These are phyloP conservation scores for Oreochromis spilurus DNA, from an alignment of 2,113 vertebrate species.

Conservation along the genomic window DNA sequence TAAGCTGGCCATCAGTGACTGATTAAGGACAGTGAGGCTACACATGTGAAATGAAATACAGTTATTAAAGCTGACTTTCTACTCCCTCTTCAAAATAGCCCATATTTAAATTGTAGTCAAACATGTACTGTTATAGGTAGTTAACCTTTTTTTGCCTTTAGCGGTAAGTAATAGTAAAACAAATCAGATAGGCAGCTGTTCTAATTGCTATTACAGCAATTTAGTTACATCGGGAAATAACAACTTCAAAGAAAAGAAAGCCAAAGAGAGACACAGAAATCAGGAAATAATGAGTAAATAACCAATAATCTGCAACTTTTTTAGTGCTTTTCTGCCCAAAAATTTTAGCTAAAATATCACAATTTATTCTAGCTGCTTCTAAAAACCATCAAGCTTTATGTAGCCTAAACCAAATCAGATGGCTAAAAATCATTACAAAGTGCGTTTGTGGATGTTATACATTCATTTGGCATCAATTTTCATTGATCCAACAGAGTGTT, in stretches of 20 bases:
- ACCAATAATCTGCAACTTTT: background rate
- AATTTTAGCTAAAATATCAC: rapidly evolving
- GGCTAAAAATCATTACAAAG: background rate
- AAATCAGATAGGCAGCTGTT: slow-evolving; percentile 1
- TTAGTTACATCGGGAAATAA: slow-evolving; percentile 8
- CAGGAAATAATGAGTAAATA: slow-evolving; percentile 1
- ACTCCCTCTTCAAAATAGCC: background rate
- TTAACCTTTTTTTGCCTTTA: slow-evolving; percentile 41
- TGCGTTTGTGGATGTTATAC: background rate
- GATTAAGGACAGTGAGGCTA: background rate
- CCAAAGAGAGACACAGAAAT: background rate
- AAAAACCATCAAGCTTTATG: background rate
- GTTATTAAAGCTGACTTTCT: background rate
- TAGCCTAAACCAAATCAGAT: background rate
- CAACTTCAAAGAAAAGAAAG: background rate
- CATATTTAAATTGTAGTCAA: background rate
- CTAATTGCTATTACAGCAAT: slow-evolving; percentile 3
- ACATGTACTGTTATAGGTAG: slow-evolving; percentile 20
- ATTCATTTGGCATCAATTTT: slow-evolving; percentile 25
- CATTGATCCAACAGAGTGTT: slow-evolving; percentile 34
- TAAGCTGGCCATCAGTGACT: background rate
- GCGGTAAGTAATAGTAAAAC: slow-evolving; percentile 46
- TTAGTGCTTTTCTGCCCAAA: background rate
- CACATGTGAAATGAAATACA: background rate
- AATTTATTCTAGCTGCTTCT: background rate